These are phyloP conservation scores for Menidia beryllina DNA, from an alignment of 2,113 vertebrate species.

Conservation along the genomic window DNA sequence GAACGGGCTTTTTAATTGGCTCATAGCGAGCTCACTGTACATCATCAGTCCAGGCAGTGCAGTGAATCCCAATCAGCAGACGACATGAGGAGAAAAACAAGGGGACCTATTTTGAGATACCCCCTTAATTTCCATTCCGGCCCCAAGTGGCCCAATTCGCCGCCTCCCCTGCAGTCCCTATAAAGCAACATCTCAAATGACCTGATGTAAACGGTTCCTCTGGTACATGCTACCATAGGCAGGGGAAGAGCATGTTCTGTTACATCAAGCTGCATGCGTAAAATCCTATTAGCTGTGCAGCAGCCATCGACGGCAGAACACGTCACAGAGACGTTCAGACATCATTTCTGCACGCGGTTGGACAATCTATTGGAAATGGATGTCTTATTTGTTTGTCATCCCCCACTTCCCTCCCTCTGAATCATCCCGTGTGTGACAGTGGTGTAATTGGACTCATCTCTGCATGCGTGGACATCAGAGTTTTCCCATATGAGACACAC, in stretches of 20 bases:
- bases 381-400: conserved; percentile 40
- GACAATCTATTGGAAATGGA: conserved; percentile 13
- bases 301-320: conserved; percentile 12
- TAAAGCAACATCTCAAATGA: conserved; percentile 51
- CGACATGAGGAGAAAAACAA: conserved; percentile 25
- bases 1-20: neutral
- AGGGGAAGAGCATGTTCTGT: neutral
- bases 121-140: conserved; percentile 18
- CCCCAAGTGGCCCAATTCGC: conserved; percentile 27
- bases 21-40: neutral
- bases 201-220: conserved; percentile 1
- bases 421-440: conserved; percentile 19
- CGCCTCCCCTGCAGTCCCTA: conserved; percentile 28
- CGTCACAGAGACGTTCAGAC: conserved; percentile 13
- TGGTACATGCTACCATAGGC: conserved; percentile 3
- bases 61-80: neutral
- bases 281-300: neutral
- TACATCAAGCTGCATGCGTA: neutral
- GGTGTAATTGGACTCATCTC: conserved; percentile 23
- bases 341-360: conserved; percentile 11
- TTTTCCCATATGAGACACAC: conserved; percentile 10
- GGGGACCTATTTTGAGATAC: conserved; percentile 52
- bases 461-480: conserved; percentile 17
- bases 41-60: neutral
- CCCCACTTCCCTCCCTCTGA: conserved; percentile 11